Percentiles rank a stretch among this genome's conserved stretches.
Evolutionary conservation across 2,888 invertebrate species (phyloP).

Genomic region (Hofmannophila pseudospretella): DNA sequence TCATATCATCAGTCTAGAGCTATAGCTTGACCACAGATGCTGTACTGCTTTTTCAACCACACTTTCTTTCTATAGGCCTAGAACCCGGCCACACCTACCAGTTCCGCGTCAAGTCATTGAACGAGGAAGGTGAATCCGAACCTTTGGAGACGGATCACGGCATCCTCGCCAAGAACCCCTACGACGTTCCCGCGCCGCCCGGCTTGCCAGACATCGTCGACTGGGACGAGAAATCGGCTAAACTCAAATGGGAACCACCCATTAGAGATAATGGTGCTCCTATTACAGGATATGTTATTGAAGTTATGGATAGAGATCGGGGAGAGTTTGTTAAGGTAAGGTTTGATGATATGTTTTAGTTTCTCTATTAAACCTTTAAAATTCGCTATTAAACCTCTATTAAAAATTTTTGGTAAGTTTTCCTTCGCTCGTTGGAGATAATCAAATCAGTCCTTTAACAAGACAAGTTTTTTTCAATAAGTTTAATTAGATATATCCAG

Average conservation of each 20-base stretch:
- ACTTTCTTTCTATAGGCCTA: slow-evolving; percentile 79
- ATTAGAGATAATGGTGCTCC: slow-evolving; percentile 95
- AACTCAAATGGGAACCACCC: slow-evolving; percentile 94
- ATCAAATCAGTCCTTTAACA: too few relatives aligned
- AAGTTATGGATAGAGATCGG: slow-evolving; percentile 93
- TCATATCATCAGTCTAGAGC: too few relatives aligned
- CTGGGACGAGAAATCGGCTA: slow-evolving; percentile 94
- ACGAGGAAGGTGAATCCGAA: slow-evolving; percentile 98
- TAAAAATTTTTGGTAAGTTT: too few relatives aligned
- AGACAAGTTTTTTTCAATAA: too few relatives aligned
- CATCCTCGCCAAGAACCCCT: slow-evolving; percentile 98
- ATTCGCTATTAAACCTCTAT: too few relatives aligned
- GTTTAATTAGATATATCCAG: too few relatives aligned
- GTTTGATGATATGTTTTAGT: too few relatives aligned
- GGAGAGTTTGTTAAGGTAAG: slow-evolving; percentile 86
- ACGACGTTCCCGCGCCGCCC: slow-evolving; percentile 91
- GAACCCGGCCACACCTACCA: slow-evolving; percentile 97
- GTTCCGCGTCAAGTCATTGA: slow-evolving; percentile 97
- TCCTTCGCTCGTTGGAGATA: too few relatives aligned
- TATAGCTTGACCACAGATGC: too few relatives aligned
- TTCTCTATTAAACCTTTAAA: too few relatives aligned
- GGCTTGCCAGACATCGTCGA: slow-evolving; percentile 94
- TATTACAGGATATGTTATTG: slow-evolving; percentile 94
- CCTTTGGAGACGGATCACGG: slow-evolving; percentile 93
- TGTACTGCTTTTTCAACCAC: too few relatives aligned